phyloP scores from a whole-genome alignment of 2,113 vertebrate genomes.

The Tinamus guttatus region DNA sequence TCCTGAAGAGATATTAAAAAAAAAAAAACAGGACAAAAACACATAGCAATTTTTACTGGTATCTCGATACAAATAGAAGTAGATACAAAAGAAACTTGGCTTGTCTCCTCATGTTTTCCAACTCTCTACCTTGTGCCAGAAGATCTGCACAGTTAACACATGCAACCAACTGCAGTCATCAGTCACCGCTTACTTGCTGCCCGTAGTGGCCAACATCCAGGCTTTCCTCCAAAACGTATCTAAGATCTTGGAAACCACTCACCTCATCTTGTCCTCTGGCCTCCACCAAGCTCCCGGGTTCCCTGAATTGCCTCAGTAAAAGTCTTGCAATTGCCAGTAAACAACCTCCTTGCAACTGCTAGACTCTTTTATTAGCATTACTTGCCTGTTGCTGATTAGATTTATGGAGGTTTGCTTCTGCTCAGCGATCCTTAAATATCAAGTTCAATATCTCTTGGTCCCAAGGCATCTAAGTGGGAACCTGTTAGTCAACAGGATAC shows the following conservation, averaged over 20 bases:
- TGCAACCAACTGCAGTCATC: not conserved
- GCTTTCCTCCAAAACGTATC: not conserved
- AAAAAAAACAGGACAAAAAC: not conserved
- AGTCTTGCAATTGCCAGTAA: not conserved
- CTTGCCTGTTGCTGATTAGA: conserved; percentile 22
- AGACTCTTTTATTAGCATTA: not conserved
- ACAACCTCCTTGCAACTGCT: not conserved
- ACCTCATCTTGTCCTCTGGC: not conserved
- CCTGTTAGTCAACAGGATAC: conserved; percentile 29
- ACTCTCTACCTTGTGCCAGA: not conserved
- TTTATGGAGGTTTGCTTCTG: conserved; percentile 3
- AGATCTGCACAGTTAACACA: not conserved
- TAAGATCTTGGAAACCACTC: not conserved
- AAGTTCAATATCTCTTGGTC: not conserved
- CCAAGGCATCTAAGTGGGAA: conserved; percentile 17
- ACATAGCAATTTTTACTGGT: not conserved
- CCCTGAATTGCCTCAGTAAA: not conserved
- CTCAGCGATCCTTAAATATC: conserved; percentile 44
- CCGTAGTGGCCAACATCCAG: not conserved
- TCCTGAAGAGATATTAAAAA: not conserved
- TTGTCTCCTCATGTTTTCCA: not conserved
- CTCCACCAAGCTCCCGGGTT: not conserved
- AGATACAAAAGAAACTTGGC: not conserved
- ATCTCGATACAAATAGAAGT: not conserved
- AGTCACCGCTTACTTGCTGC: not conserved